A percentile compares a stretch with the other conserved stretches of the same genome.
phyloP scores from a whole-genome alignment of 2,797 vertebrate genomes.

The Pelodytes ibericus region DNA sequence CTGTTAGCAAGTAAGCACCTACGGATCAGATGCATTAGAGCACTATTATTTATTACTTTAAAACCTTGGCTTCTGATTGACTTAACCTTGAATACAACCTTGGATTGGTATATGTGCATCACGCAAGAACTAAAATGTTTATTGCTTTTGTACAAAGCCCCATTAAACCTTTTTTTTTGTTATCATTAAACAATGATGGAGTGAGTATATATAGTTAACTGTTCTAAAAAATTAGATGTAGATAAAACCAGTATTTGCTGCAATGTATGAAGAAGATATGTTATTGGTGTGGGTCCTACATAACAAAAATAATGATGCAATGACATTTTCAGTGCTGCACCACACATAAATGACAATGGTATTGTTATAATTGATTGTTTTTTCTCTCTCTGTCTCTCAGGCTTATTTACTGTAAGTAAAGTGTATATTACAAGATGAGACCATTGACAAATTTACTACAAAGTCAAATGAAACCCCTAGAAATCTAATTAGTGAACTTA shows the following conservation, averaged over 20 bases:
- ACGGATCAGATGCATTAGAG: constrained; percentile 28
- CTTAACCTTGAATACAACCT: constrained; percentile 28
- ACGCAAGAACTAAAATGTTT: constrained; percentile 1
- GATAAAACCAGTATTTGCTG: too few species aligned
- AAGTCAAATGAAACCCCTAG: neutral
- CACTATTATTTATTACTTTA: constrained; percentile 26
- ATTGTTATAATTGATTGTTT: too few species aligned
- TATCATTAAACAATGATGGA: too few species aligned
- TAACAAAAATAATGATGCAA: too few species aligned
- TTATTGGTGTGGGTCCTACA: too few species aligned
- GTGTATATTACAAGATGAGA: neutral
- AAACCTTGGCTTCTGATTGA: constrained; percentile 13
- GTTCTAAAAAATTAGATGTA: too few species aligned
- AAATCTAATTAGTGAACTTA: neutral
- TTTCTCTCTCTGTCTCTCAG: too few species aligned
- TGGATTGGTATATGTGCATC: constrained; percentile 23
- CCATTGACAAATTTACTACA: neutral
- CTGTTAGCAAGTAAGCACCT: constrained; percentile 16
- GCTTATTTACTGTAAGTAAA: neutral
- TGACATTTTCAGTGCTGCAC: too few species aligned
- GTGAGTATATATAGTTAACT: too few species aligned
- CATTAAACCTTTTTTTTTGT: too few species aligned
- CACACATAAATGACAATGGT: too few species aligned
- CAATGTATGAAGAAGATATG: too few species aligned
- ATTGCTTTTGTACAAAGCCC: neutral